A percentile compares a stretch with the other conserved stretches of the same genome.
Evolutionary conservation across 2,797 vertebrate genomes (phyloP).

Genomic region (Pangasius sanitwongsei): DNA sequence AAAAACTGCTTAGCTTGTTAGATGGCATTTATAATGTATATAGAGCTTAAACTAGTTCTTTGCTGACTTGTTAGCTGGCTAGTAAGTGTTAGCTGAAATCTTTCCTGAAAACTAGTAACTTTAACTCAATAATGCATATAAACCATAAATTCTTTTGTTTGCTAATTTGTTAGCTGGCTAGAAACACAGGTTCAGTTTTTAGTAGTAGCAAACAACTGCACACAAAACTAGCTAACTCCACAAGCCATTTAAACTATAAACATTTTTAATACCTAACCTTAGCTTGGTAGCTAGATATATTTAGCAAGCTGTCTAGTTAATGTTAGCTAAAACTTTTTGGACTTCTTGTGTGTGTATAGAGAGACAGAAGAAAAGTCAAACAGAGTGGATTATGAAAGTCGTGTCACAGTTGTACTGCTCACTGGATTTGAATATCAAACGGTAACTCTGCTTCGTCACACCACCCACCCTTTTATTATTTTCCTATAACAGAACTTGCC

Average conservation of each 20-base stretch:
- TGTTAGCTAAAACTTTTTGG: not conserved
- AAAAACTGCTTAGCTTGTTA: not conserved
- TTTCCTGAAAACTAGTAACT: not conserved
- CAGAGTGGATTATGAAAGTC: not conserved
- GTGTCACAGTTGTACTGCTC: not conserved
- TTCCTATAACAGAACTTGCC: not conserved
- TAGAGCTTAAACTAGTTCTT: not conserved
- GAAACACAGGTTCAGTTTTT: not conserved
- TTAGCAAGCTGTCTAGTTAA: not conserved
- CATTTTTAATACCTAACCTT: not conserved
- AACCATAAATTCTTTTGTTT: not conserved
- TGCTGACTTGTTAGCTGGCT: not conserved
- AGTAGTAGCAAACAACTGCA: not conserved
- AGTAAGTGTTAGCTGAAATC: not conserved
- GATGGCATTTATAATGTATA: too few relatives aligned
- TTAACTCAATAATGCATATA: not conserved
- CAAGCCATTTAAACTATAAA: not conserved
- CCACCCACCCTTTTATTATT: not conserved
- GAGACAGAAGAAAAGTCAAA: not conserved
- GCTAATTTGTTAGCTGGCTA: not conserved
- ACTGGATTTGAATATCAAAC: not conserved
- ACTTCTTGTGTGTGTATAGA: not conserved
- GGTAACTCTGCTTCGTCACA: not conserved
- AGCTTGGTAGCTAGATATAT: not conserved
- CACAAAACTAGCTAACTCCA: not conserved